These are phyloP conservation scores for Gymnothorax javanicus DNA, from an alignment of 2,797 vertebrate genomes.

Conservation along the genomic window DNA sequence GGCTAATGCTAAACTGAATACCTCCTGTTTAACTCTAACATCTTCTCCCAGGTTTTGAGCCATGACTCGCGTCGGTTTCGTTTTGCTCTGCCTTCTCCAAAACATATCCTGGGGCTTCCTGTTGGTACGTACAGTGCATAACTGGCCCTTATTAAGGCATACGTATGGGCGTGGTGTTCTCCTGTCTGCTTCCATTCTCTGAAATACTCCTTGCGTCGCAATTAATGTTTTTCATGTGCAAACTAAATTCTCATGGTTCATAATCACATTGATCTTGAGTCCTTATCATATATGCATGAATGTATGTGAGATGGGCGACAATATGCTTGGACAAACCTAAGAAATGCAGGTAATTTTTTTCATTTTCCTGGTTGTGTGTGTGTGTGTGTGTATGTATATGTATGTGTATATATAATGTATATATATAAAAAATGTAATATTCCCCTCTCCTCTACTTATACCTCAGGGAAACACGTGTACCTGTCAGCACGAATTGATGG, in stretches of 20 bases:
- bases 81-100: conserved; percentile 68
- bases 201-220: not conserved
- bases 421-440: too few species aligned
- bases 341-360: too few species aligned
- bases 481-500: conserved; percentile 71
- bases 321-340: too few species aligned
- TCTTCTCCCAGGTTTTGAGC: conserved; percentile 59
- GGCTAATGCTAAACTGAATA: not conserved
- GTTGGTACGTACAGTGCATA: conserved; percentile 58
- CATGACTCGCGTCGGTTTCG: conserved; percentile 72
- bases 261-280: not conserved
- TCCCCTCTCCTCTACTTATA: too few species aligned
- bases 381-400: too few species aligned
- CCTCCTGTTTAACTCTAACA: not conserved
- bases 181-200: not conserved
- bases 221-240: not conserved
- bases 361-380: too few species aligned
- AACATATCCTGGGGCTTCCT: conserved; percentile 70
- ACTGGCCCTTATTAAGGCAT: not conserved
- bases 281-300: not conserved
- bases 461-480: conserved; percentile 69
- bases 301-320: too few species aligned
- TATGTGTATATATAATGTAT: too few species aligned
- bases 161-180: not conserved
- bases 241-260: not conserved